These are phyloP conservation scores for Pinna nobilis DNA, from an alignment of 1,140 invertebrate genomes.

Conservation along the genomic window DNA sequence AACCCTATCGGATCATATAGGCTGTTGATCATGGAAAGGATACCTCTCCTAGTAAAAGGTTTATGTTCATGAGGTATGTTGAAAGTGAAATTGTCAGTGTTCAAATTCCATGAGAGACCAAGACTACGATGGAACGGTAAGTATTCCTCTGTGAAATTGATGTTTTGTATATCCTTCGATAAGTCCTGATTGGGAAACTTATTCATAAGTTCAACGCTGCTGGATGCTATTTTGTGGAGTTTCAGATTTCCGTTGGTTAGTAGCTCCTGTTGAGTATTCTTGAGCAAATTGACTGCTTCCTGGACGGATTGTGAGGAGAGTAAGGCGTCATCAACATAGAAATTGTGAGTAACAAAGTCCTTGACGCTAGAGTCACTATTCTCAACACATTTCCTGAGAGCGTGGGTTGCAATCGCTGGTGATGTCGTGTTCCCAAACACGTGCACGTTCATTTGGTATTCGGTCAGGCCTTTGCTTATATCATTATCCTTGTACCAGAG, in stretches of 20 bases:
- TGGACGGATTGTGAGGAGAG: neutral
- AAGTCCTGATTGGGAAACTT: conserved; percentile 15
- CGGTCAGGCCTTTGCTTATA: neutral
- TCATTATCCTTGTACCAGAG: conserved; percentile 36
- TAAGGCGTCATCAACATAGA: conserved; percentile 47
- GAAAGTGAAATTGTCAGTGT: conserved; percentile 37
- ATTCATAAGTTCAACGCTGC: conserved; percentile 19
- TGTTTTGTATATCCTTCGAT: neutral
- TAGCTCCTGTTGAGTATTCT: conserved; percentile 1
- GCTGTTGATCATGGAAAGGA: conserved; percentile 43
- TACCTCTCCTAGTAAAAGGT: conserved; percentile 24
- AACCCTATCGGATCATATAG: conserved; percentile 55
- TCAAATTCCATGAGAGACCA: conserved; percentile 33
- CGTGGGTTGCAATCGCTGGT: conserved; percentile 40
- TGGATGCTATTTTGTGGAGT: conserved; percentile 40
- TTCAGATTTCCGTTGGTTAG: neutral
- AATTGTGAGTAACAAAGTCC: conserved; percentile 40
- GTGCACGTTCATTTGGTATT: conserved; percentile 49
- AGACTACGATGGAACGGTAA: conserved; percentile 33
- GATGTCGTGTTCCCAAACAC: conserved; percentile 45
- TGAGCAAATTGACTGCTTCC: conserved; percentile 17
- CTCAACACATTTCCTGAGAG: conserved; percentile 19
- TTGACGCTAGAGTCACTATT: conserved; percentile 3
- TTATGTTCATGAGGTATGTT: conserved; percentile 11
- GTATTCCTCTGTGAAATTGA: conserved; percentile 7